phyloP scores from a whole-genome alignment of 2,797 vertebrate genomes.

The Sebastes wilsoni region DNA sequence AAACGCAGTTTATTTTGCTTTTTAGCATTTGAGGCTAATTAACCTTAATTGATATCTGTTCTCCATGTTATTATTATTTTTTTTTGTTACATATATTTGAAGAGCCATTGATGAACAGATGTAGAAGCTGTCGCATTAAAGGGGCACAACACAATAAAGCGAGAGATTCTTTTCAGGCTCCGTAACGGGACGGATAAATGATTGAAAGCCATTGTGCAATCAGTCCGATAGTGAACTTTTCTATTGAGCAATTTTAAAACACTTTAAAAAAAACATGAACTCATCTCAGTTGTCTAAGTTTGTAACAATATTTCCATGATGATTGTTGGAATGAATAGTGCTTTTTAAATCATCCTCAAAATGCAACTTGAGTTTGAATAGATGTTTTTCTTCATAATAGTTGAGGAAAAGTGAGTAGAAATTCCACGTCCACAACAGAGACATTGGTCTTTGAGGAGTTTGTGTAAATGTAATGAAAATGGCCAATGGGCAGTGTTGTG shows the following conservation, averaged over 20 bases:
- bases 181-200: slow-evolving; percentile 7
- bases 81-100: slow-evolving; percentile 27
- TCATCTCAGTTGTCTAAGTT: neutral
- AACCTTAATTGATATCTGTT: slow-evolving; percentile 18
- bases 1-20: neutral
- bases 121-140: slow-evolving; percentile 5
- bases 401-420: neutral
- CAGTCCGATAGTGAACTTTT: slow-evolving; percentile 35
- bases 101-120: slow-evolving; percentile 30
- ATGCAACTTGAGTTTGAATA: neutral
- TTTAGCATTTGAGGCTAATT: slow-evolving; percentile 23
- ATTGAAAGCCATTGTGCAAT: neutral
- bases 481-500: neutral
- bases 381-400: neutral
- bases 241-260: slow-evolving; percentile 46
- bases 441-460: slow-evolving; percentile 1
- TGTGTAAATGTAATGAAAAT: slow-evolving; percentile 40
- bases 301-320: slow-evolving; percentile 33
- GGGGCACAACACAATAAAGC: neutral
- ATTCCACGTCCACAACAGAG: neutral
- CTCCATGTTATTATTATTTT: neutral
- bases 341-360: slow-evolving; percentile 18
- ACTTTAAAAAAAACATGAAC: slow-evolving; percentile 15
- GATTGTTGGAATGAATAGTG: neutral
- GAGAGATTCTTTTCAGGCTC: slow-evolving; percentile 42